Conservation (phyloP, 2,113 vertebrate genomes). For the Pollimyrus isidori region DNA sequence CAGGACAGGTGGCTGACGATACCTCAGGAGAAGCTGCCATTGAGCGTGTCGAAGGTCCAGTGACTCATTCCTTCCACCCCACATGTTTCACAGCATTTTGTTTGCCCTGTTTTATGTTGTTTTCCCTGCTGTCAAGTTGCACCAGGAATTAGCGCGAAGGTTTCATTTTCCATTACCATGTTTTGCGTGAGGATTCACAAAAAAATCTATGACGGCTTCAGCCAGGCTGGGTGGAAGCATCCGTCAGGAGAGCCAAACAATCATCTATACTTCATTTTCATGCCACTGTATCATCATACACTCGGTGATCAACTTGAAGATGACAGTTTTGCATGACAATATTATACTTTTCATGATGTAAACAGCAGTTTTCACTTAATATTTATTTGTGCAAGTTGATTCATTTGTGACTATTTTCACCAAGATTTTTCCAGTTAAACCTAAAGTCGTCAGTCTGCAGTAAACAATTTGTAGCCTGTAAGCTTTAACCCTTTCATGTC, state of each 20-base stretch:
- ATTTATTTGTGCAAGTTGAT: background rate
- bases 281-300: background rate
- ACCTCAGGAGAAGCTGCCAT: background rate
- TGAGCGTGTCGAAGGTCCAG: background rate
- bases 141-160: background rate
- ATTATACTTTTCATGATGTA: background rate
- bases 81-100: background rate
- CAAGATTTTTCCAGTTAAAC: background rate
- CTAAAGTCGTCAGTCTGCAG: background rate
- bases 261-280: background rate
- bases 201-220: background rate
- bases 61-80: conserved; percentile 3
- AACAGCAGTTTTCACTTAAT: background rate
- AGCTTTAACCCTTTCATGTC: background rate
- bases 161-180: background rate
- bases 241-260: background rate
- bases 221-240: background rate
- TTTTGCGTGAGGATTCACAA: background rate
- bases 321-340: background rate
- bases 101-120: background rate
- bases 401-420: background rate
- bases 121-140: background rate
- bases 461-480: background rate
- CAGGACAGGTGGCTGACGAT: background rate
- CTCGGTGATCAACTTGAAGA: background rate